Base-by-base conservation (phyloP, 2,888 invertebrate species). In the Bibio marci region DNA sequence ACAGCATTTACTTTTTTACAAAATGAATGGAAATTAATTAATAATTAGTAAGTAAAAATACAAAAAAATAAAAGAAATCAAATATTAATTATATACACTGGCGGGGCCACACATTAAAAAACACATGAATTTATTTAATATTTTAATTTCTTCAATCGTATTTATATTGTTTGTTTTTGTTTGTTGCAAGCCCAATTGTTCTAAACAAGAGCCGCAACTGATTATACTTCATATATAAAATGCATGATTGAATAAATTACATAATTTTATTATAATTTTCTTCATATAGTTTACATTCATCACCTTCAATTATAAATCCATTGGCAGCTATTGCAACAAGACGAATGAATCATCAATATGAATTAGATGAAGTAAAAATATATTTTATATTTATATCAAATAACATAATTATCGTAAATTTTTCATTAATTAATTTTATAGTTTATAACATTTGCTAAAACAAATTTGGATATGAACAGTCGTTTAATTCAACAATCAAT, bases 1-100 rank as follows among this genome's bases (percentile, higher is more conserved):
- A 68, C 90, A 22, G 76, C 80, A 1, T 86, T 85, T 55, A 76
- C 76, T 52, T 83, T 74, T 52, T 65, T 91, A 15, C 70, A 80
- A 44, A 75, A 74, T 22, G 76, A 85, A 52, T 87, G 85, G 83
- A 59, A 66, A 32, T 66, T 70, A 37, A 66, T 86, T 4, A 73
- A 71, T 49, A 64, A 70, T 47, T 80, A 79, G 85, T 86, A 61
- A 73, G 80, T 68, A n/a, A n/a, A n/a, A n/a, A n/a, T n/a, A n/a
- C n/a, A n/a, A n/a, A n/a, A n/a, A n/a, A n/a, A n/a, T n/a, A n/a
- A n/a, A n/a, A n/a, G 45, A 25, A 19, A 3, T 5, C 15, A 26
- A 37, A 35, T 19, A 35, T 37, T 38, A 38, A 26, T 4, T 27
- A 7, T 15, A 26, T 14, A 35, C 17, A 10, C 17, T 27, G 26